phyloP scores from a whole-genome alignment of 2,888 invertebrate genomes.

The Agrotis exclamationis region DNA sequence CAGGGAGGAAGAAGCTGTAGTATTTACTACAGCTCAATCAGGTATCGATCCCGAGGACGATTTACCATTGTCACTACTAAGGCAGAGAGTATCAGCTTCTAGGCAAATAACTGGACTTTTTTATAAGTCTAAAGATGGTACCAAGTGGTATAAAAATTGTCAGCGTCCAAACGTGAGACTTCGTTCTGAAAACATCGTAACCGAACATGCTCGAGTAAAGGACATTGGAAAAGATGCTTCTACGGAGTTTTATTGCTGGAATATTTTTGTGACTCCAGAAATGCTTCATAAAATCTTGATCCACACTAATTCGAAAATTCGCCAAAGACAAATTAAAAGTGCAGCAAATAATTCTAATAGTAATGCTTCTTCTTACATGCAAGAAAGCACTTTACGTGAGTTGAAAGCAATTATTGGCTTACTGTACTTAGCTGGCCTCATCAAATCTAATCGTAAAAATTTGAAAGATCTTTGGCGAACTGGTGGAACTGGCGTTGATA shows the following conservation, averaged over 20 bases:
- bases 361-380: constrained; percentile 25
- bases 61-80: constrained; percentile 18
- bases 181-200: constrained; percentile 22
- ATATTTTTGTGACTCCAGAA: constrained; percentile 40
- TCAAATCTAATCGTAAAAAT: constrained; percentile 50
- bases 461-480: constrained; percentile 58
- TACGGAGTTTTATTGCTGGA: constrained; percentile 39
- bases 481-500: constrained; percentile 65
- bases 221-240: constrained; percentile 14
- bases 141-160: not conserved
- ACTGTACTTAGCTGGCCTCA: constrained; percentile 40
- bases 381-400: constrained; percentile 43
- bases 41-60: constrained; percentile 9
- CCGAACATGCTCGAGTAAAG: constrained; percentile 23
- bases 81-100: not conserved
- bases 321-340: constrained; percentile 16
- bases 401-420: constrained; percentile 58
- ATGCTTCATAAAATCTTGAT: constrained; percentile 33
- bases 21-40: not conserved
- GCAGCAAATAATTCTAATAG: constrained; percentile 11
- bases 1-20: not conserved
- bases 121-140: no score
- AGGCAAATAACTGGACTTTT: no score
- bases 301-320: constrained; percentile 22
- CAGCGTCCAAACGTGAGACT: constrained; percentile 17